Percentiles rank a stretch among this genome's conserved stretches.
Conservation (phyloP, 2,888 invertebrate species). For the Allygus modestus region DNA sequence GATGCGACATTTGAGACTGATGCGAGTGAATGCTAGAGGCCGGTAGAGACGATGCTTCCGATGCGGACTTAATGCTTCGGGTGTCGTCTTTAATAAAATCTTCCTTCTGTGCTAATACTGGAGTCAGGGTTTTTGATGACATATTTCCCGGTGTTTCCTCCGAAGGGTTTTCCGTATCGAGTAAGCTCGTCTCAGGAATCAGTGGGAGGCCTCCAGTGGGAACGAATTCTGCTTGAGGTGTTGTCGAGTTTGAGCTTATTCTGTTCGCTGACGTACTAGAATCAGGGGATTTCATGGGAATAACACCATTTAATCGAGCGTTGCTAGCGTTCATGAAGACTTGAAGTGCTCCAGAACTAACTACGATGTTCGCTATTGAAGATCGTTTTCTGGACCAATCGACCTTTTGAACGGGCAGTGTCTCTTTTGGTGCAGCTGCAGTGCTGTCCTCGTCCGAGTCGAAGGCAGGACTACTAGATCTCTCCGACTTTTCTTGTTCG, state of each 20-base stretch:
- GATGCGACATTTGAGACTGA: slow-evolving; percentile 18
- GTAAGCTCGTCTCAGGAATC: slow-evolving; percentile 81
- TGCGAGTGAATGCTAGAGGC: slow-evolving; percentile 59
- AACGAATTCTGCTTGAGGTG: slow-evolving; percentile 70
- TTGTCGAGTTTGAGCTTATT: slow-evolving; percentile 60
- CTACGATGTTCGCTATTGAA: slow-evolving; percentile 83
- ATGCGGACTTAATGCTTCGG: slow-evolving; percentile 66
- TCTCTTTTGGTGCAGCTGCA: slow-evolving; percentile 69
- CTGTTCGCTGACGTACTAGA: slow-evolving; percentile 62
- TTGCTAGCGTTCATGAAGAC: slow-evolving; percentile 76
- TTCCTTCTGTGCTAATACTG: slow-evolving; percentile 71
- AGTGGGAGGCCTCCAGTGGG: slow-evolving; percentile 77
- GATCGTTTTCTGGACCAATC: slow-evolving; percentile 80
- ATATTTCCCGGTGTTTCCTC: slow-evolving; percentile 69
- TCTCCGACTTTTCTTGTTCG: slow-evolving; percentile 85
- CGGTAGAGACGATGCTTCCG: slow-evolving; percentile 69
- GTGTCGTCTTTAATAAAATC: slow-evolving; percentile 64
- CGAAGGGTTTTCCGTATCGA: slow-evolving; percentile 79
- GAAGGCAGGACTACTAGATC: slow-evolving; percentile 95
- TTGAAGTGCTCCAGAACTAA: slow-evolving; percentile 80
- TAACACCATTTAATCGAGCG: slow-evolving; percentile 72
- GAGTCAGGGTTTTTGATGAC: slow-evolving; percentile 74
- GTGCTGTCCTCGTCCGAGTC: slow-evolving; percentile 92
- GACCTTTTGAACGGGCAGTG: slow-evolving; percentile 71
- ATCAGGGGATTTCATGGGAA: slow-evolving; percentile 72